Conservation (phyloP, 2,888 invertebrate genomes). For the Tanypteryx hageni region DNA sequence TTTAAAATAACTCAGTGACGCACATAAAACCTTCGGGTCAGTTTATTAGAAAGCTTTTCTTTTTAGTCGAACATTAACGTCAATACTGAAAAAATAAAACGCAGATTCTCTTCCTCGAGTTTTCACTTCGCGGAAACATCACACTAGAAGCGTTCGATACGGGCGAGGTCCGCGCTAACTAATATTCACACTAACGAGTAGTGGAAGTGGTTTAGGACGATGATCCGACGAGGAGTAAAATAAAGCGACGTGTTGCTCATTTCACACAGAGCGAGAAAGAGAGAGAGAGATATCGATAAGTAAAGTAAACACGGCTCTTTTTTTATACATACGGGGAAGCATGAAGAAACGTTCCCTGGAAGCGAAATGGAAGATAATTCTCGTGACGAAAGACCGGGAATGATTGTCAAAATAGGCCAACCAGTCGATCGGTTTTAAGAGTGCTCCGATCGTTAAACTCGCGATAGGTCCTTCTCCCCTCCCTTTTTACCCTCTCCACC, state of each 20-base stretch:
- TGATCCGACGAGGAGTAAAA: not conserved
- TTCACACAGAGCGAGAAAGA: not conserved
- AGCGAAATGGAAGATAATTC: constrained; percentile 33
- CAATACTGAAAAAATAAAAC: too few relatives aligned
- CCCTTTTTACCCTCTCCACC: not conserved
- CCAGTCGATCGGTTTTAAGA: not conserved
- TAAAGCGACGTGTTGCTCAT: constrained; percentile 25
- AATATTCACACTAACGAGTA: not conserved
- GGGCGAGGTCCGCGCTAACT: too few relatives aligned
- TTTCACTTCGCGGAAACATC: too few relatives aligned
- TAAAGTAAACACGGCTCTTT: constrained; percentile 27
- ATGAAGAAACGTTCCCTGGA: constrained; percentile 45
- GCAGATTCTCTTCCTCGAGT: too few relatives aligned
- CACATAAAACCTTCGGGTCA: too few relatives aligned
- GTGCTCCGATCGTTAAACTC: not conserved
- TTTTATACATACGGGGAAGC: not conserved
- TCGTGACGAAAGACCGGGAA: constrained; percentile 15
- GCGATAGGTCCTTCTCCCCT: not conserved
- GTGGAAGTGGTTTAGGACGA: constrained; percentile 10
- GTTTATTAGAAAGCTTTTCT: too few relatives aligned
- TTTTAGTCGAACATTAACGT: too few relatives aligned
- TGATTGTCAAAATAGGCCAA: constrained; percentile 22
- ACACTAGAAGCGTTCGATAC: too few relatives aligned
- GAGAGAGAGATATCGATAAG: not conserved
- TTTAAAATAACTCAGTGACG: too few relatives aligned